These are phyloP conservation scores for Portunus trituberculatus DNA, from an alignment of 1,140 invertebrate genomes.

Conservation along the genomic window DNA sequence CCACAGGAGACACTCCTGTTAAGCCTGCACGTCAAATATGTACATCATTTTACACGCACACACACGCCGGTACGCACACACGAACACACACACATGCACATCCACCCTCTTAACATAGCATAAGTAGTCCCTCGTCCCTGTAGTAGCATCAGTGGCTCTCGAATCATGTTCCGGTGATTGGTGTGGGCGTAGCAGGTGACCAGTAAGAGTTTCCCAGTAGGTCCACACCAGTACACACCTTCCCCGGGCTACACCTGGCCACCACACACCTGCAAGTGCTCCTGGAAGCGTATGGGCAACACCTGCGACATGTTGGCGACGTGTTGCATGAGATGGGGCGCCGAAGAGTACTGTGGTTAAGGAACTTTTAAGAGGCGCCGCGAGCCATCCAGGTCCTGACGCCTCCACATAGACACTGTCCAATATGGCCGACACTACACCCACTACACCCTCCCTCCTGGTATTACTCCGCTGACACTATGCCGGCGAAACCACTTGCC, in stretches of 20 bases:
- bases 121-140: too few species aligned
- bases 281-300: slow-evolving; percentile 72
- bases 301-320: slow-evolving; percentile 59
- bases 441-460: slow-evolving; percentile 9
- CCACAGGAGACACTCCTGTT: too few species aligned
- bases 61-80: too few species aligned
- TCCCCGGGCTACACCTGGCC: not conserved
- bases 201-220: not conserved
- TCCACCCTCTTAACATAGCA: too few species aligned
- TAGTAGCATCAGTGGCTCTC: too few species aligned
- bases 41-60: too few species aligned
- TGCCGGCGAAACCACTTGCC: too few species aligned
- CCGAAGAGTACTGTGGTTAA: slow-evolving; percentile 32
- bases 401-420: slow-evolving; percentile 67
- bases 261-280: slow-evolving; percentile 69
- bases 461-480: slow-evolving; percentile 19
- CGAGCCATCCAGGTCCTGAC: slow-evolving; percentile 65
- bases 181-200: too few species aligned
- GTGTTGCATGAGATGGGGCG: slow-evolving; percentile 36
- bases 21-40: too few species aligned
- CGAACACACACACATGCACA: too few species aligned
- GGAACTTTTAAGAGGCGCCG: slow-evolving; percentile 47
- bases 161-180: too few species aligned
- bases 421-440: slow-evolving; percentile 68
- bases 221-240: not conserved